Evolutionary conservation across 2,888 invertebrate genomes (phyloP), one percentile per base, ranked within the genome.

Genomic region (Uropetala carovei): DNA sequence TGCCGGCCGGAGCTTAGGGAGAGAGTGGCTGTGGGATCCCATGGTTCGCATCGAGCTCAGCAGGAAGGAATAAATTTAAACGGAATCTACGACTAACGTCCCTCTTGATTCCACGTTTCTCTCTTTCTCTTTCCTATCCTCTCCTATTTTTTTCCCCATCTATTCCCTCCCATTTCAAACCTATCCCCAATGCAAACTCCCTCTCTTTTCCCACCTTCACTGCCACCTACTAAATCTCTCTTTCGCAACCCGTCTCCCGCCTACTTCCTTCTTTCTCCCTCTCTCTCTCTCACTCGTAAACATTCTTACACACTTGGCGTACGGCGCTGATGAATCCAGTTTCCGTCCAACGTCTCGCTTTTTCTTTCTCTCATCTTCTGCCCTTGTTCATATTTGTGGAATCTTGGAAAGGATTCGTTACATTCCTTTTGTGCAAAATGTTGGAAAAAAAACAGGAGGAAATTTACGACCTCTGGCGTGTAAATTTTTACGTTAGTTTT

Each of bases 161-260:
- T 43, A 43, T 43, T 43, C 43, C 43, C 43, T 43, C 43, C 43
- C 43, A 3, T 5, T 43, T 43, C 1, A 43, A 43, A 43, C 43
- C 43, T 43, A 43, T 43, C 43, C 43, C 43, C 43, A 43, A 43
- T 43, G 5, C 43, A 43, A 43, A 43, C 43, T 43, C 43, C 43
- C 43, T 43, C 43, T 43, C 43, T 5, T 43, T 43, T 75, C 75
- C 75, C 16, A 75, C n/a, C 43, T 43, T 18, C 18, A 9, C 68
- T 68, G 68, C 75, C 75, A 75, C 75, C 75, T 75, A 75, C 75
- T 75, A 75, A 75, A 75, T 75, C 75, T 75, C 75, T 75, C 75
- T 9, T 27, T 27, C 75, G 9, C 22, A 10, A 13, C 75, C 75
- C 27, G 27, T 27, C 27, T 22, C 75, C 75, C 27, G 16, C 75